A percentile compares a stretch with the other conserved stretches of the same genome.
phyloP scores from a whole-genome alignment of 2,113 vertebrate genomes.

The Elephas maximus region DNA sequence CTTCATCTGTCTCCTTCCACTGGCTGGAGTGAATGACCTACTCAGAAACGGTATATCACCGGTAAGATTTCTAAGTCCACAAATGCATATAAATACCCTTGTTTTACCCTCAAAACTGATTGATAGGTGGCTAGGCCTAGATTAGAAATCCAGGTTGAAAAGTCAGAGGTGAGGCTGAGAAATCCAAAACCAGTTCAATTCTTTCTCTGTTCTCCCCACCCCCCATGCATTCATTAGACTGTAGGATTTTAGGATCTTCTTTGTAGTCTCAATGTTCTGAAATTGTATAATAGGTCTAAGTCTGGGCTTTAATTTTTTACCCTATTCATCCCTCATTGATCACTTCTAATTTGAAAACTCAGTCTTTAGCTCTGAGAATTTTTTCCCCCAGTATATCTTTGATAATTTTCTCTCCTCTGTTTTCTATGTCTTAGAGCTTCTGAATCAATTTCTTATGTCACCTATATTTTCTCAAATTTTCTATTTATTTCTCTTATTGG shows the following conservation, averaged over 20 bases:
- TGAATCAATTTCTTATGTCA: background rate
- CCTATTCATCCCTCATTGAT: background rate
- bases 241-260: background rate
- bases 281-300: background rate
- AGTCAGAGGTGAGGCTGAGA: background rate
- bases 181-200: background rate
- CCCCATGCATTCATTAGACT: background rate
- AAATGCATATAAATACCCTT: background rate
- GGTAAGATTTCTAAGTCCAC: background rate
- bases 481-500: background rate
- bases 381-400: background rate
- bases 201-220: background rate
- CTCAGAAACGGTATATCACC: background rate
- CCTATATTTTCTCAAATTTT: background rate
- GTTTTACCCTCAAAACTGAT: background rate
- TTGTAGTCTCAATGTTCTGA: conserved; percentile 8
- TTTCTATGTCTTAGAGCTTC: background rate
- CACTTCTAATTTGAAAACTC: background rate
- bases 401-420: background rate
- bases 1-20: background rate
- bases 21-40: background rate
- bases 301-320: background rate
- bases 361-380: background rate
- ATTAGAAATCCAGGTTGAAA: background rate
- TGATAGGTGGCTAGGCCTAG: background rate